Base-by-base conservation (phyloP, 2,888 invertebrate species). In the Agrotis ipsilon region DNA sequence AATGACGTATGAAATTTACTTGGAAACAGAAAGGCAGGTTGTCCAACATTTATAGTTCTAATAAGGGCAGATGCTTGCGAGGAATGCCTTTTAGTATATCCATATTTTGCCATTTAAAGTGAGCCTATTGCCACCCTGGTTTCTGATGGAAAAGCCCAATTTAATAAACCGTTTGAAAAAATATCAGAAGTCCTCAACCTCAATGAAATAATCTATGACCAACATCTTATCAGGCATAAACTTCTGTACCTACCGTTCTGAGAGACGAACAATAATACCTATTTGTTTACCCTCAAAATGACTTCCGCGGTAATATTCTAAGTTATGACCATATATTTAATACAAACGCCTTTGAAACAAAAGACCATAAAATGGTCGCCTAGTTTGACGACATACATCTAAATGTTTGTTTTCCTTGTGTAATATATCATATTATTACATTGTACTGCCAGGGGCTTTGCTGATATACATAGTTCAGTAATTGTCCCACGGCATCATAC, bases 221-320 rank as follows among this genome's bases (percentile, higher is more conserved):
- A 60, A n/a, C 27, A 1, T 52, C 27, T 71, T 70, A 75, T 75
- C 69, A 69, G 43, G 32, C 64, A 55, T 54, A 55, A 46, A 62
- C 46, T 62, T 57, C 24, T 59, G n/a, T 46, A 52, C 19, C 54
- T 55, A 3, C 32, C 61, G 6, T 46, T 55, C 32, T 19, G 19
- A n/a, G 57, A 59, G 68, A 81, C 24, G 67, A 60, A 67, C 32
- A 70, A 73, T 66, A 70, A 71, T 68, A 78, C 52, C 46, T 64
- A 73, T 71, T 67, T 71, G 66, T 80, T 72, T 69, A 72, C 75
- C 69, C 65, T 69, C 54, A 72, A 80, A 82, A 75, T 52, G 69
- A 78, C 83, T 82, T 82, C 82, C 82, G 82, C 55, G 64, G 74
- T 73, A 73, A 76, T 81, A 68, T 71, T 76, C 63, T 60, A 63